phyloP scores from a whole-genome alignment of 2,888 invertebrate species.

The Microplitis manilae region DNA sequence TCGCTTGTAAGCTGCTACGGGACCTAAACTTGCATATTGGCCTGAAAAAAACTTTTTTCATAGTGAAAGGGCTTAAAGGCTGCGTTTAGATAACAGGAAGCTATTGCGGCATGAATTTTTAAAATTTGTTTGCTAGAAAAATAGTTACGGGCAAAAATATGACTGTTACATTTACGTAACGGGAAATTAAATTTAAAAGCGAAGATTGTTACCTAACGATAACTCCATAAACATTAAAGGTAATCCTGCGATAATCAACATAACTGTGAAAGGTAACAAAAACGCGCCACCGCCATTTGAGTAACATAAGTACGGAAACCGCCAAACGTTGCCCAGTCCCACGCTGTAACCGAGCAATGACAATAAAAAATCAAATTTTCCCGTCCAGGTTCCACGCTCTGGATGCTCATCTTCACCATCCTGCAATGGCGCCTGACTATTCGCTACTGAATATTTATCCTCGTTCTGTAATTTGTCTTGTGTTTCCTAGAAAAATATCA shows the following conservation, averaged over 20 bases:
- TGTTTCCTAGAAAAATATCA: not conserved
- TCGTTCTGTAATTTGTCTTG: slow-evolving; percentile 63
- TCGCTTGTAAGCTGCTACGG: slow-evolving; percentile 85
- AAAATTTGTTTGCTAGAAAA: too few relatives aligned
- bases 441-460: slow-evolving; percentile 72
- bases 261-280: slow-evolving; percentile 86
- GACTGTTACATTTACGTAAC: too few relatives aligned
- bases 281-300: slow-evolving; percentile 87
- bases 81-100: too few relatives aligned
- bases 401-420: slow-evolving; percentile 71
- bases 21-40: slow-evolving; percentile 85
- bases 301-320: slow-evolving; percentile 83
- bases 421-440: slow-evolving; percentile 72
- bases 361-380: slow-evolving; percentile 82
- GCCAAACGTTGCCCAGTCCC: slow-evolving; percentile 83
- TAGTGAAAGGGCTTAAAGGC: too few relatives aligned
- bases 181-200: too few relatives aligned
- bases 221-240: slow-evolving; percentile 89
- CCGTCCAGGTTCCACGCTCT: slow-evolving; percentile 82
- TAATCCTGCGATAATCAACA: slow-evolving; percentile 85
- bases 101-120: too few relatives aligned
- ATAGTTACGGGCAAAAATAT: too few relatives aligned
- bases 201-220: slow-evolving; percentile 80
- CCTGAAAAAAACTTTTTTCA: slow-evolving; percentile 63
- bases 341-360: slow-evolving; percentile 83